A percentile compares a stretch with the other conserved stretches of the same genome.
Conservation (phyloP, 1,140 invertebrate genomes). For the Andrena cerasifolii region DNA sequence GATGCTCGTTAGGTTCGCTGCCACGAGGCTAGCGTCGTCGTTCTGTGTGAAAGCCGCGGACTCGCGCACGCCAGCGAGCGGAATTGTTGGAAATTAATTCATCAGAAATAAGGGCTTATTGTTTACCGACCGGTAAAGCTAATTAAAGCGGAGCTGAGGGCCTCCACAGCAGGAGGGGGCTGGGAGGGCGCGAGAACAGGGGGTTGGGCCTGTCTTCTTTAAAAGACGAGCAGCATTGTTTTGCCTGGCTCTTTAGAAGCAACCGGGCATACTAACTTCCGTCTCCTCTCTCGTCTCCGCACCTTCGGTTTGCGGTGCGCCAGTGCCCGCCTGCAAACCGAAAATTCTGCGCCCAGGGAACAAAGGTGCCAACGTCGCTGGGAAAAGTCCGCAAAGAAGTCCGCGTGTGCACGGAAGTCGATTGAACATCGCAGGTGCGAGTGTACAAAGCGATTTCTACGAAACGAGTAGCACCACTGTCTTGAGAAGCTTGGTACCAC, state of each 20-base stretch:
- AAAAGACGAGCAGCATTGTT: slow-evolving; percentile 52
- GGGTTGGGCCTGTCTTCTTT: slow-evolving; percentile 36
- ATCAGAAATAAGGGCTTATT: slow-evolving; percentile 65
- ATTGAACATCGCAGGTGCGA: too few species aligned
- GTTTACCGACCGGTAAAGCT: slow-evolving; percentile 61
- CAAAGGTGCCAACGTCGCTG: slow-evolving; percentile 21
- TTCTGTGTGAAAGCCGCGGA: slow-evolving; percentile 49
- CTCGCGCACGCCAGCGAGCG: neutral
- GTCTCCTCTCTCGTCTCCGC: slow-evolving; percentile 15
- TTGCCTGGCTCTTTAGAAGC: slow-evolving; percentile 32
- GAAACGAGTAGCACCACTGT: too few species aligned
- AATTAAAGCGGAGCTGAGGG: slow-evolving; percentile 62
- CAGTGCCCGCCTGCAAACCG: slow-evolving; percentile 6
- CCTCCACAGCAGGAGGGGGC: neutral
- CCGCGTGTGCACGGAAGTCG: too few species aligned
- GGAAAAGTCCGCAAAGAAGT: neutral
- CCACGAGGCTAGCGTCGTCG: slow-evolving; percentile 34
- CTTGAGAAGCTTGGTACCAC: too few species aligned
- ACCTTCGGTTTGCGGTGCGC: slow-evolving; percentile 6
- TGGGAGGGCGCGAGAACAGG: neutral
- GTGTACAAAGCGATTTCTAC: too few species aligned
- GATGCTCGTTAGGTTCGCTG: slow-evolving; percentile 60
- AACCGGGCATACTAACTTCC: slow-evolving; percentile 26
- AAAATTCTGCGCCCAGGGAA: slow-evolving; percentile 37
- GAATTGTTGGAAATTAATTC: slow-evolving; percentile 69